Evolutionary conservation across 2,797 vertebrate species (phyloP), one percentile per base, ranked within the genome.

Genomic region (Myotis findleyi): DNA sequence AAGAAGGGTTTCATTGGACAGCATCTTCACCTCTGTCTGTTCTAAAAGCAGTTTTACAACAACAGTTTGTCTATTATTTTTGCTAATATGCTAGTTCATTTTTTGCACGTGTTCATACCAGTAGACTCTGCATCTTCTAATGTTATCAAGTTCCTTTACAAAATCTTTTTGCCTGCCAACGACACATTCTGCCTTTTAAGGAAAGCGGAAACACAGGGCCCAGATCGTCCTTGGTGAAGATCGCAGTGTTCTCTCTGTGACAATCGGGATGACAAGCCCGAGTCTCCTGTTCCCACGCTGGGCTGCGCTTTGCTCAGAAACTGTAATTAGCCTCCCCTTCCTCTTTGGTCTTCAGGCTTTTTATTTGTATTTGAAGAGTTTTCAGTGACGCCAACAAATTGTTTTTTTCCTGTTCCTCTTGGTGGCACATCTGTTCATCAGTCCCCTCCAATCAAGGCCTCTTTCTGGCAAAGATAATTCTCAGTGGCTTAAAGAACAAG

Each of bases 201-300:
- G 38, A 59, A 71, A 41, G 49, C 21, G 41, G 8, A 27, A 3
- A 14, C n/a, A 27, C 7, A 0, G 4, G 68, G 9, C 13, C 47
- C 36, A 13, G 51, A 81, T 14, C 1, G 0, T 11, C 64, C n/a
- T 36, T 13, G 4, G 41, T 20, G 9, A 18, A 87, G 25, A 30
- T 81, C 62, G 12, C 33, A 0, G 41, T 8, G 9, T 2, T 30
- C 80, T 23, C 80, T 75, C n/a, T 47, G 55, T 73, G 83, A 8
- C 13, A 2, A 5, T 9, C 0, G 2, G 44, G 49, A 9, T 0
- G 38, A 38, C 38, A 10, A n/a, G 2, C 13, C 44, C 3, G 5
- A 0, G 13, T 6, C 47, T 62, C 8, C 13, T 3, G 6, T 11
- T 18, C 57, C 47, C 10, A 0, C 1, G 55, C 57, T 25, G 1